These are phyloP conservation scores for Sinosuthora webbiana DNA, from an alignment of 2,113 vertebrate genomes.

Conservation along the genomic window DNA sequence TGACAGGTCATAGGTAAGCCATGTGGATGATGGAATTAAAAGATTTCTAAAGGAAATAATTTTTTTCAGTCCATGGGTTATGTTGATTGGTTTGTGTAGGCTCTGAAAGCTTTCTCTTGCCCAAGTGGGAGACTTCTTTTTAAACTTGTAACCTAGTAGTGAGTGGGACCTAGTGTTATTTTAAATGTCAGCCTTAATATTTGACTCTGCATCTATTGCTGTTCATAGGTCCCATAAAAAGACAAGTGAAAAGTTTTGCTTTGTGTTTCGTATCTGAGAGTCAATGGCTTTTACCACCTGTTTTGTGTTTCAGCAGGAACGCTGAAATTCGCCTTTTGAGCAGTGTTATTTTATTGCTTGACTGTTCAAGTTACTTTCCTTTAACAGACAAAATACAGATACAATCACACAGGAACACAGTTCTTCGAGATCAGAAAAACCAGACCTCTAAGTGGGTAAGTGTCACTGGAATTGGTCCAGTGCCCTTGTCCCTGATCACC, in stretches of 20 bases:
- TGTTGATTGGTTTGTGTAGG: background rate
- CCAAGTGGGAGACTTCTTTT: background rate
- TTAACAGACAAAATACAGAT: slow-evolving; percentile 81
- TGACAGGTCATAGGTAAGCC: background rate
- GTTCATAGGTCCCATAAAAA: background rate
- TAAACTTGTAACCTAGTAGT: background rate
- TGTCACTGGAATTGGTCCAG: background rate
- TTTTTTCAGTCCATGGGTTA: background rate
- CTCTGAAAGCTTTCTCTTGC: background rate
- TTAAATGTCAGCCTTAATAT: background rate
- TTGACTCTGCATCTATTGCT: background rate
- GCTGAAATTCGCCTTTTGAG: background rate
- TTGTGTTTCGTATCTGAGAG: background rate
- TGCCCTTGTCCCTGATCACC: background rate
- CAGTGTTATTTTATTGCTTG: background rate
- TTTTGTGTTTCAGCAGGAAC: background rate
- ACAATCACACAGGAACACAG: slow-evolving; percentile 98
- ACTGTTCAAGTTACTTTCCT: slow-evolving; percentile 46
- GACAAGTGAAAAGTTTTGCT: background rate
- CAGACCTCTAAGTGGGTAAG: slow-evolving; percentile 93
- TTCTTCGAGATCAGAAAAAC: slow-evolving; percentile 98
- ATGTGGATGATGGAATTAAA: background rate
- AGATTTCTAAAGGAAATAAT: background rate
- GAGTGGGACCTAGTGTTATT: background rate
- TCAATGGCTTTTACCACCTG: background rate